Evolutionary conservation across 2,113 vertebrate genomes (phyloP).

Genomic region (Orthonyx spaldingii): DNA sequence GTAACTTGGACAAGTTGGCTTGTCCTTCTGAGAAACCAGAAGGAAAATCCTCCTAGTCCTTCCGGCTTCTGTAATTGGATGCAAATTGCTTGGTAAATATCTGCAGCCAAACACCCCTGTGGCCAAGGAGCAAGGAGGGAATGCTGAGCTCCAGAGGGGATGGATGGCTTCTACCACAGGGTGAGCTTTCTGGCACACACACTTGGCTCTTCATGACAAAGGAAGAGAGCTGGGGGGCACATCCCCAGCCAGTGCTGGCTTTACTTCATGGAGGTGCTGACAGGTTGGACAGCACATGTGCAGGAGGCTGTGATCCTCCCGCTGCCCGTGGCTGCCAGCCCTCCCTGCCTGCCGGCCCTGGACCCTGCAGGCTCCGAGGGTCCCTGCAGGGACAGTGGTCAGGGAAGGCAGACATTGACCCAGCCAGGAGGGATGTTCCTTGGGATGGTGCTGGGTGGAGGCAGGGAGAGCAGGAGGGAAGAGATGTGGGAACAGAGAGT

Average conservation of each 20-base stretch:
- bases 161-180: background rate
- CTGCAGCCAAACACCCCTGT: background rate
- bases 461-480: background rate
- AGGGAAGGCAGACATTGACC: background rate
- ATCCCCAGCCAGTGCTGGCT: background rate
- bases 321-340: background rate
- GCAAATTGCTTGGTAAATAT: background rate
- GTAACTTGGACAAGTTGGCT: slow-evolving; percentile 20
- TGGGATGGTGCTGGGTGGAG: background rate
- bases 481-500: accelerated
- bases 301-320: background rate
- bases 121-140: background rate
- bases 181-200: background rate
- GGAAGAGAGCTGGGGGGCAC: background rate
- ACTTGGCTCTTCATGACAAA: background rate
- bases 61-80: slow-evolving; percentile 16
- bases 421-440: accelerated
- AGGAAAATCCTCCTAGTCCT: slow-evolving; percentile 29
- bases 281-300: background rate
- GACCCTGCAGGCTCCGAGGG: background rate
- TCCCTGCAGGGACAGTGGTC: accelerated
- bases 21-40: slow-evolving; percentile 1
- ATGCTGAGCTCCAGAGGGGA: background rate
- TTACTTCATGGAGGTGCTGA: background rate
- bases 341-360: accelerated